phyloP scores from a whole-genome alignment of 2,888 invertebrate genomes.

The Linnaemya vulpina region DNA sequence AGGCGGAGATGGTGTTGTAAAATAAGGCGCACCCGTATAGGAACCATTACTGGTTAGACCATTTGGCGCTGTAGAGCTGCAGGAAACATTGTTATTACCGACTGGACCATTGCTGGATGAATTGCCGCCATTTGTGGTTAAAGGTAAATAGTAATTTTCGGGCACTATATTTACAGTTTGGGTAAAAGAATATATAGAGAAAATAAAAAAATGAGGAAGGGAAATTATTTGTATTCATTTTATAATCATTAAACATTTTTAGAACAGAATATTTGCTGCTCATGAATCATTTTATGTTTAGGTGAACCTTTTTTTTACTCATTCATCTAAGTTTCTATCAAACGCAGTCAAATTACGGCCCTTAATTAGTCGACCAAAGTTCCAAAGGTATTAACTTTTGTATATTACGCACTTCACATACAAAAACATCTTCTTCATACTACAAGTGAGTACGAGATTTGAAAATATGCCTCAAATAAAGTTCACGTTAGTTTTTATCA shows the following conservation, averaged over 20 bases:
- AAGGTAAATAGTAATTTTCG: constrained; percentile 84
- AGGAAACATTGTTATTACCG: constrained; percentile 74
- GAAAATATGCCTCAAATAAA: no score
- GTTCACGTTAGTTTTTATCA: no score
- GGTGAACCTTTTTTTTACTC: background rate
- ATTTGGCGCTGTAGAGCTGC: constrained; percentile 67
- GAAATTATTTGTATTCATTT: constrained; percentile 32
- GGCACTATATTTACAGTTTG: constrained; percentile 83
- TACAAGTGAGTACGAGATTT: no score
- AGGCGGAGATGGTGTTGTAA: constrained; percentile 82
- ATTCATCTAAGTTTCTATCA: no score
- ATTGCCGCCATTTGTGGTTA: constrained; percentile 76
- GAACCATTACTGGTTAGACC: constrained; percentile 69
- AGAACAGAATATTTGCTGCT: background rate
- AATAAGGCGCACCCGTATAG: constrained; percentile 81
- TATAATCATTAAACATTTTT: background rate
- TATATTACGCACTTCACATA: no score
- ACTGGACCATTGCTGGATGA: constrained; percentile 74
- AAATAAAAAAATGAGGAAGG: constrained; percentile 31
- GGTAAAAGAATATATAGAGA: constrained; percentile 36
- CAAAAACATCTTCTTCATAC: no score
- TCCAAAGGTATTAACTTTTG: no score
- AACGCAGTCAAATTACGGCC: no score
- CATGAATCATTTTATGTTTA: background rate
- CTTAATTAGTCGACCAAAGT: no score